Percentiles rank a stretch among this genome's conserved stretches.
These are phyloP conservation scores for Polypedilum vanderplanki DNA, from an alignment of 1,140 invertebrate genomes.

Conservation along the genomic window DNA sequence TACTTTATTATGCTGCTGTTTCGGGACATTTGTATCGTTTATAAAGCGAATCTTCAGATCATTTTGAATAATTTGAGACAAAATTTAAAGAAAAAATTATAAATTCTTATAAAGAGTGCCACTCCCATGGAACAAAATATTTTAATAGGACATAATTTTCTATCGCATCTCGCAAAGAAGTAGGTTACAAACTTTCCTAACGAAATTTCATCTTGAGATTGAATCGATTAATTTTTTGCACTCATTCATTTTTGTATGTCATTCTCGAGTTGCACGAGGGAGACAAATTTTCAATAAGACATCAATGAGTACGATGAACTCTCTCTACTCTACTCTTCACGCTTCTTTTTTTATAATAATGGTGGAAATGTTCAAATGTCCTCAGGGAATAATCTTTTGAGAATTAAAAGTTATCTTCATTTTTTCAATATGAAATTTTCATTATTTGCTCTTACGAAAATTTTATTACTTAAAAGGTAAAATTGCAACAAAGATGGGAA, in stretches of 20 bases:
- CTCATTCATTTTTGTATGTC: too few species aligned
- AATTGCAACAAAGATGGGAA: neutral
- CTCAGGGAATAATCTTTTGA: neutral
- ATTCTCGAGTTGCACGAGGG: too few species aligned
- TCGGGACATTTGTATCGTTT: slow-evolving; percentile 64
- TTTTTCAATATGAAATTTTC: neutral
- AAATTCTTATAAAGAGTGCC: neutral
- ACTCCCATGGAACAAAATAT: neutral
- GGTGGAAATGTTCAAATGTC: neutral
- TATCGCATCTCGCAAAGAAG: too few species aligned
- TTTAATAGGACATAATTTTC: neutral
- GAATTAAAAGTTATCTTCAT: neutral
- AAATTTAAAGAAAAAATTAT: neutral
- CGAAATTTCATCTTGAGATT: too few species aligned
- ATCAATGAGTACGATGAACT: slow-evolving; percentile 1
- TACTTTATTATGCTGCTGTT: slow-evolving; percentile 68
- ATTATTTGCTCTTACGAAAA: neutral
- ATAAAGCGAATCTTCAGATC: neutral
- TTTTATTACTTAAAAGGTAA: neutral
- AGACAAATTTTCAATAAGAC: too few species aligned
- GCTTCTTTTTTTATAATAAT: neutral
- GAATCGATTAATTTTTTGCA: too few species aligned
- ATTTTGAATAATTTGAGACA: neutral
- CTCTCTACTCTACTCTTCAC: neutral
- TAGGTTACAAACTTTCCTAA: too few species aligned